Evolutionary conservation across 2,113 vertebrate genomes (phyloP).

Genomic region (Tyto alba): DNA sequence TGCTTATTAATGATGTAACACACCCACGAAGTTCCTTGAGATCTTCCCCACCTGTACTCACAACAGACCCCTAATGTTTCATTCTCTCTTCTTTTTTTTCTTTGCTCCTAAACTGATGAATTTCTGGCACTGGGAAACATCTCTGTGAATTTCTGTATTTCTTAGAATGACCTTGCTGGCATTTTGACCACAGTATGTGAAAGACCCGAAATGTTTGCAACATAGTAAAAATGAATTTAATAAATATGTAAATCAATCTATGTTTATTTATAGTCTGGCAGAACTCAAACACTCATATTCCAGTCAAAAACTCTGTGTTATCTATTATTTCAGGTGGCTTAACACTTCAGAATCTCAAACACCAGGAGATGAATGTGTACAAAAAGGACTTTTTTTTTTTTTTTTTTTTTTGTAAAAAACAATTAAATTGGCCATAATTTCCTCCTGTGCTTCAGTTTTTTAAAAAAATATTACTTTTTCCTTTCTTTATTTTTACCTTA

Average conservation of each 20-base stretch:
- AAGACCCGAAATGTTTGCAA: not conserved
- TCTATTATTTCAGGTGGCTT: constrained; percentile 34
- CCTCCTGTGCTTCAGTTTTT: not conserved
- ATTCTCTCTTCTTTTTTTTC: not conserved
- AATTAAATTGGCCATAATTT: not conserved
- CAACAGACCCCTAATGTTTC: not conserved
- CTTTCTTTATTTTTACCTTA: not conserved
- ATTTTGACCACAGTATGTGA: not conserved
- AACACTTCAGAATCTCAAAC: constrained; percentile 29
- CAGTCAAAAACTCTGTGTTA: constrained; percentile 20
- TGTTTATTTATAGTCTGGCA: constrained; percentile 66
- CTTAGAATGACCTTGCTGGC: constrained; percentile 46
- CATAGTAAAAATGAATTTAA: constrained; percentile 39
- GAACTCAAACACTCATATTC: constrained; percentile 20
- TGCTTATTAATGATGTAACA: not conserved
- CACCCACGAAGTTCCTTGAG: not conserved
- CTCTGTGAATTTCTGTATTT: constrained; percentile 10
- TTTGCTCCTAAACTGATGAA: not conserved
- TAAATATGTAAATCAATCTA: constrained; percentile 65
- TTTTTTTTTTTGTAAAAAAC: not conserved
- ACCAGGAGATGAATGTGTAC: not conserved
- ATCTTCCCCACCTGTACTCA: not conserved
- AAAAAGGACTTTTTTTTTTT: not conserved
- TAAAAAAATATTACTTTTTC: not conserved
- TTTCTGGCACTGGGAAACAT: not conserved